Evolutionary conservation across 2,888 invertebrate genomes (phyloP).

Genomic region (Suillia variegata): DNA sequence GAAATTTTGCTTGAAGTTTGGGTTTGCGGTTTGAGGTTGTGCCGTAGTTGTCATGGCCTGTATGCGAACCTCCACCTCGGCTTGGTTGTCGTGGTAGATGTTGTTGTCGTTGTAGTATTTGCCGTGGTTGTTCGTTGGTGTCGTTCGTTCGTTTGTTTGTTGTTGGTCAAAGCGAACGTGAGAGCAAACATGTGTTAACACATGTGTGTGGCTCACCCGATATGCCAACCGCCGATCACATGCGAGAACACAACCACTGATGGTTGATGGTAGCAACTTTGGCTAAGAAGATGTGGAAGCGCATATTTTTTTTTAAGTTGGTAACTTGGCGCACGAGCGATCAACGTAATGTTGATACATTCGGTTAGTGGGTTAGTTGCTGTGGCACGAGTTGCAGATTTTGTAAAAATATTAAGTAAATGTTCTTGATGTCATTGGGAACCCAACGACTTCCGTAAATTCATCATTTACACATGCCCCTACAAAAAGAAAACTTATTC

Average conservation of each 20-base stretch:
- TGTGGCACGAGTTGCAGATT: too few relatives aligned
- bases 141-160: not conserved
- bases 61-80: not conserved
- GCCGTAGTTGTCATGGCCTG: not conserved
- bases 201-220: constrained; percentile 22
- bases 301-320: too few relatives aligned
- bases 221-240: not conserved
- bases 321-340: too few relatives aligned
- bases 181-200: constrained; percentile 37
- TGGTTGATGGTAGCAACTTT: too few relatives aligned
- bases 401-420: constrained; percentile 1
- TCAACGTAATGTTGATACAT: too few relatives aligned
- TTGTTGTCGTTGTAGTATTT: constrained; percentile 1
- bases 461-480: too few relatives aligned
- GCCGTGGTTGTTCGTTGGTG: not conserved
- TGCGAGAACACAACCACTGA: not conserved
- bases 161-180: constrained; percentile 26
- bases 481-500: too few relatives aligned
- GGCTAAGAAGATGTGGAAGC: not conserved
- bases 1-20: constrained; percentile 1
- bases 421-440: not conserved
- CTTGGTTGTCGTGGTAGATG: not conserved
- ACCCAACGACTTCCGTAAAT: too few relatives aligned
- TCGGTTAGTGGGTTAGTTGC: too few relatives aligned
- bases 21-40: not conserved